A percentile compares a stretch with the other conserved stretches of the same genome.
Conservation (phyloP, 2,888 invertebrate genomes). For the Diadegma fenestrale region DNA sequence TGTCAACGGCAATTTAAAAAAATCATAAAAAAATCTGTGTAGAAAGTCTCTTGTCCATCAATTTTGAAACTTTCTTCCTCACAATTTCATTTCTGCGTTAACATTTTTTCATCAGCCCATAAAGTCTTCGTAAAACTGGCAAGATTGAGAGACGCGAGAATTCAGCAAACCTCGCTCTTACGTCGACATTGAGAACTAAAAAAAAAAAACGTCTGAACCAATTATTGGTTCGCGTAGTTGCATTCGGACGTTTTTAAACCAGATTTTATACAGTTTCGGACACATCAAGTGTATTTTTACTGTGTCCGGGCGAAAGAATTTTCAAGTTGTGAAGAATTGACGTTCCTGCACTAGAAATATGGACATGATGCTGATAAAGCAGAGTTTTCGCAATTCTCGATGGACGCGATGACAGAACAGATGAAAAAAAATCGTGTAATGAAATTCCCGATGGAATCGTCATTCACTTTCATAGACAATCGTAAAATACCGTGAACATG, state of each 20-base stretch:
- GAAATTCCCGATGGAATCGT: constrained; percentile 5
- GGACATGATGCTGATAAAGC: not conserved
- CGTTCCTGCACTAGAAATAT: too few species aligned
- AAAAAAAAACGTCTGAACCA: too few species aligned
- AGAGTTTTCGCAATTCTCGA: not conserved
- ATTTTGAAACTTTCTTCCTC: not conserved
- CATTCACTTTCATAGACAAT: constrained; percentile 14
- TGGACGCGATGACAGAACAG: constrained; percentile 15
- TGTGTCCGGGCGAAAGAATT: too few species aligned
- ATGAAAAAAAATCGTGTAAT: not conserved
- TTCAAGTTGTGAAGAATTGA: too few species aligned
- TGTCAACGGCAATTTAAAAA: not conserved
- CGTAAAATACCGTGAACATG: constrained; percentile 25
- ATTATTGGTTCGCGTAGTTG: too few species aligned
- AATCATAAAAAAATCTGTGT: not conserved
- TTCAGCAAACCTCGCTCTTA: not conserved
- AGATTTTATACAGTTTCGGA: too few species aligned
- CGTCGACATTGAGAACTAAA: too few species aligned
- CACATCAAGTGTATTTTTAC: too few species aligned
- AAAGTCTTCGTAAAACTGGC: not conserved
- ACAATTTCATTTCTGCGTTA: not conserved
- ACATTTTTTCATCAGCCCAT: not conserved
- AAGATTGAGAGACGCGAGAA: not conserved
- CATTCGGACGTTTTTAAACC: too few species aligned
- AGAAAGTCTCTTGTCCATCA: not conserved